A percentile compares a stretch with the other conserved stretches of the same genome.
Conservation (phyloP, 2,888 invertebrate genomes). For the Leucoptera coffeella region DNA sequence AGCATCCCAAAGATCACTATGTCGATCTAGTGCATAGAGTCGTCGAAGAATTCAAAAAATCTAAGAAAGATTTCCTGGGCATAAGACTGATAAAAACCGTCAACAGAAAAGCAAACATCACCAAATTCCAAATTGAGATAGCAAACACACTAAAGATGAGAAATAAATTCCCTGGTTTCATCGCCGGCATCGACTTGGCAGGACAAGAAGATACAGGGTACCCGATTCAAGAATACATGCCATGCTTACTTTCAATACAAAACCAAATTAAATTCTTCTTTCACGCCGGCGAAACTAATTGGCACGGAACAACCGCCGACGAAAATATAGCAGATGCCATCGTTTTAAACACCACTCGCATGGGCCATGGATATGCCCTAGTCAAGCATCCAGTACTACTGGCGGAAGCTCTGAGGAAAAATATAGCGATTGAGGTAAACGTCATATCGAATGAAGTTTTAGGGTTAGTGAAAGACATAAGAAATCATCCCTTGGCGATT, state of each 20-base stretch:
- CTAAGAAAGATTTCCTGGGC: no score
- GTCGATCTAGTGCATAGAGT: no score
- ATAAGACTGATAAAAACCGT: constrained; percentile 57
- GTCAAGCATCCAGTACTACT: constrained; percentile 65
- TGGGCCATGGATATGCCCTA: constrained; percentile 73
- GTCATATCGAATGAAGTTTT: constrained; percentile 77
- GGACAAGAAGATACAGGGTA: constrained; percentile 72
- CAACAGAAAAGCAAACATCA: constrained; percentile 14
- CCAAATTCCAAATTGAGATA: constrained; percentile 32
- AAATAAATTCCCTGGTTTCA: constrained; percentile 54
- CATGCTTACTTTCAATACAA: constrained; percentile 42
- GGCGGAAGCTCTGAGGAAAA: constrained; percentile 41
- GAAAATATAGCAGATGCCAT: constrained; percentile 73
- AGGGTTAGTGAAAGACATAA: constrained; percentile 60
- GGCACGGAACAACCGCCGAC: constrained; percentile 60
- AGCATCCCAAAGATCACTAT: no score
- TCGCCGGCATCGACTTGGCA: constrained; percentile 76
- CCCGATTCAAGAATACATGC: constrained; percentile 54
- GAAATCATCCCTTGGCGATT: constrained; percentile 68
- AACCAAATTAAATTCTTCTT: constrained; percentile 61
- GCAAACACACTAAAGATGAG: constrained; percentile 22
- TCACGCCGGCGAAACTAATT: constrained; percentile 77
- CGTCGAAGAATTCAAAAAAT: constrained; percentile 53
- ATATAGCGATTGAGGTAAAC: constrained; percentile 70
- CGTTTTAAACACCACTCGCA: constrained; percentile 64